Base-by-base conservation (phyloP, 2,797 vertebrate species). In the Gobio occitaniae region DNA sequence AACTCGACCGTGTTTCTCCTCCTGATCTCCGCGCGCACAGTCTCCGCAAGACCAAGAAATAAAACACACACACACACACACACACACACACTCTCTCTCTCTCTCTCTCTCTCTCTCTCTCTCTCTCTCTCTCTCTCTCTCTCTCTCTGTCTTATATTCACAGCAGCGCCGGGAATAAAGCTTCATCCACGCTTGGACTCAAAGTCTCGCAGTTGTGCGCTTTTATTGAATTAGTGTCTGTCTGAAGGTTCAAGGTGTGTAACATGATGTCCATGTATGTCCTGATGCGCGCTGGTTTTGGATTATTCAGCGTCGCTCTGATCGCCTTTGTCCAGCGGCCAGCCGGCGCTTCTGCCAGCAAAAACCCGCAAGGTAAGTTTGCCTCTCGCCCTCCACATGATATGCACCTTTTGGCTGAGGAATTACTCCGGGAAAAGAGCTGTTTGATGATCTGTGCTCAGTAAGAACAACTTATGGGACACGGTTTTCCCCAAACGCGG, bases 321-420 rank as follows among this genome's bases (percentile, higher is more conserved):
- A 92, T 98, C 89, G 94, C 93, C 94, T 95, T 97, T 94, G 96
- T 98, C 94, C 96, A 96, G 90, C 95, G 95, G 93, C 93, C 96
- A 89, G 96, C 96, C 90, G 93, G 89, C 91, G 94, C 94, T 86
- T 95, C 96, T 94, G 96, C 95, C 92, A 96, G 94, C 96, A 97
- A 95, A 95, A 92, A 93, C 89, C 91, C 93, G 90, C 98, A 97
- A 96, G 98, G 98, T 99, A 97, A 97, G 97, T 87, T 85, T 76
- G 38, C 13, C n/a, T 44, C n/a, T 72, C 44, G 38, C 68, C 77
- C 52, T 79, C 41, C 54, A 29, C 68, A 38, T 80, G 44, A 72
- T 41, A 47, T 25, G 11, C 16, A 12, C 47, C 19, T 54, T 66
- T 54, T 63, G 56, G 32, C 72, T 41, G 44, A 21, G 36, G 50